Conservation (phyloP, 2,797 vertebrate genomes). For the Galago senegalensis region DNA sequence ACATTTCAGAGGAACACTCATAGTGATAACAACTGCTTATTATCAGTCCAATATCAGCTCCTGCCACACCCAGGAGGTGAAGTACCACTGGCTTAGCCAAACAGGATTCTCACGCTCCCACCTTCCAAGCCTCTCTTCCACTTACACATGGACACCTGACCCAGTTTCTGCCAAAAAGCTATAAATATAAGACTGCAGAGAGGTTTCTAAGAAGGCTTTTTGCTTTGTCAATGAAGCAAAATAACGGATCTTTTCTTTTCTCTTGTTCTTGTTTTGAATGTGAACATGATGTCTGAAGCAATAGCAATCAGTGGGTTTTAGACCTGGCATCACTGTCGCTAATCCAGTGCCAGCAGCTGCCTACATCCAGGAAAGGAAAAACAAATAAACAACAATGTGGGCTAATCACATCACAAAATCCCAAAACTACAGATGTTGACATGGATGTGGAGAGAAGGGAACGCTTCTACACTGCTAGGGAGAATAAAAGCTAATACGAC, state of each 20-base stretch:
- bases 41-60: rapidly evolving
- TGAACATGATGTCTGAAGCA: not conserved
- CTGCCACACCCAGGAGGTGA: not conserved
- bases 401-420: no score
- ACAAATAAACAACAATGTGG: not conserved
- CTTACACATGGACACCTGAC: not conserved
- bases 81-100: not conserved
- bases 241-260: not conserved
- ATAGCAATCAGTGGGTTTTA: not conserved
- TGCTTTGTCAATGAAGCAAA: not conserved
- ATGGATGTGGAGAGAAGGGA: no score
- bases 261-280: not conserved
- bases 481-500: no score
- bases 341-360: not conserved
- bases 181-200: not conserved
- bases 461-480: no score
- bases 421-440: no score
- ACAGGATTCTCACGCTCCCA: rapidly evolving
- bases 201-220: not conserved
- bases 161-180: not conserved
- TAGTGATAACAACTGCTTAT: not conserved
- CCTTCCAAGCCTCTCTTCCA: not conserved
- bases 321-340: not conserved
- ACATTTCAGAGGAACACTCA: not conserved
- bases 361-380: not conserved